Base-by-base conservation (phyloP, 2,113 vertebrate genomes). In the Clarias batrachus region DNA sequence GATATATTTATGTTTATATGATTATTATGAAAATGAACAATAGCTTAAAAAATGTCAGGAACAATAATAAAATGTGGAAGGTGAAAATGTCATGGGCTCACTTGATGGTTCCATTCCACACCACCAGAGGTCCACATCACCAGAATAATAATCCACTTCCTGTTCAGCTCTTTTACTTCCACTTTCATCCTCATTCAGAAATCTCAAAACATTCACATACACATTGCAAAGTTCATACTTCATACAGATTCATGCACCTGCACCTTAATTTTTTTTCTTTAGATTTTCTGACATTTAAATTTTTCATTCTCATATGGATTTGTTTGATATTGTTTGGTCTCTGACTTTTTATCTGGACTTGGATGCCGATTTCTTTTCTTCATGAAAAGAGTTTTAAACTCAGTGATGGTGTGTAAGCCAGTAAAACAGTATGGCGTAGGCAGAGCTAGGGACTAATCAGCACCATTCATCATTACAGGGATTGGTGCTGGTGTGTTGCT, bases 331-430 rank as follows among this genome's bases (percentile, higher is more conserved):
- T 68, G 11, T 6, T 68, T 33, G 27, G 5, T 17, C 27, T 70
- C 27, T 7, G 2, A 6, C 27, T 70, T 71, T 41, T 37, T 71
- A 37, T 33, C 16, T 70, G 68, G 7, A 41, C 33, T 71, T 8
- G 37, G 17, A 19, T 41, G 37, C 68, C 11, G 33, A 37, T 21
- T 71, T 54, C 63, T 14, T n/a, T n/a, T 54, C 52, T 77, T 70
- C 27, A 76, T 68, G 85, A 88, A 78, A 84, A 90, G 87, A n/a
- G 11, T 25, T 89, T 82, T 87, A 76, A 71, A 76, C 57, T 62
- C 60, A 25, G 37, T 62, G 81, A 81, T 79, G 83, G 78, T 70
- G 33, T 74, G 80, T 23, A 70, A 19, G 17, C 66, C 27, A 33
- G 30, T 85, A 74, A 33, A 30, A 60, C 82, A 70, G 73, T 48